Conservation (phyloP, 2,888 invertebrate genomes). For the Drosophila dives region DNA sequence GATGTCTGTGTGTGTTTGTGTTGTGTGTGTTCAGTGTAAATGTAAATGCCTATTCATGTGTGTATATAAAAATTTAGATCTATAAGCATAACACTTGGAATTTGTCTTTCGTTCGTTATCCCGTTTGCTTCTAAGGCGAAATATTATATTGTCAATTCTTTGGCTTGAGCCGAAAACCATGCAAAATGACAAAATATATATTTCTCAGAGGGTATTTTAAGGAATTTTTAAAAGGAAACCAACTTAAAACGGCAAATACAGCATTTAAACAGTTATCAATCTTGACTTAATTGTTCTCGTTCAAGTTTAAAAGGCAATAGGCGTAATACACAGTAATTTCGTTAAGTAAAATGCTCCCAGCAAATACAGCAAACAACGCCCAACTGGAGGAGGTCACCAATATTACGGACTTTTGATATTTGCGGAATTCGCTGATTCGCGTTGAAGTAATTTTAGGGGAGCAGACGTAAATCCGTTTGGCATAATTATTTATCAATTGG, state of each 20-base stretch:
- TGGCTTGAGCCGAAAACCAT: conserved; percentile 83
- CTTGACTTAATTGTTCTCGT: conserved; percentile 26
- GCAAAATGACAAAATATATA: conserved; percentile 81
- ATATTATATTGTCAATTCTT: conserved; percentile 83
- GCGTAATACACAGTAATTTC: conserved; percentile 62
- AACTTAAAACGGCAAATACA: conserved; percentile 7
- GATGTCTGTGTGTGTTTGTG: conserved; percentile 9
- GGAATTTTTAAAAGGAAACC: conserved; percentile 12
- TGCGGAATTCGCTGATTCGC: conserved; percentile 14
- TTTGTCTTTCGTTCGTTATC: conserved; percentile 66
- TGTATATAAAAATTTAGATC: conserved; percentile 75
- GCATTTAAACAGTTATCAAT: conserved; percentile 38
- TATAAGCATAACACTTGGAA: conserved; percentile 79
- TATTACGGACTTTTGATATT: neutral
- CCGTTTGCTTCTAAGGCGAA: conserved; percentile 79
- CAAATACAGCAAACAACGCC: conserved; percentile 3
- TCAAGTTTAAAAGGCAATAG: conserved; percentile 61
- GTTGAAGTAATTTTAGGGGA: neutral
- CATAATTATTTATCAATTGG: conserved; percentile 12
- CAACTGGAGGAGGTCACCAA: conserved; percentile 41
- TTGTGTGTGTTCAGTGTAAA: conserved; percentile 28
- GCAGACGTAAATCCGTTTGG: conserved; percentile 13
- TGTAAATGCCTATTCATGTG: conserved; percentile 32
- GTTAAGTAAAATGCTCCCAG: conserved; percentile 41
- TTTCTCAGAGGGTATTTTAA: conserved; percentile 56